These are phyloP conservation scores for Drosophila paramelanica DNA, from an alignment of 2,888 invertebrate species.

Conservation along the genomic window DNA sequence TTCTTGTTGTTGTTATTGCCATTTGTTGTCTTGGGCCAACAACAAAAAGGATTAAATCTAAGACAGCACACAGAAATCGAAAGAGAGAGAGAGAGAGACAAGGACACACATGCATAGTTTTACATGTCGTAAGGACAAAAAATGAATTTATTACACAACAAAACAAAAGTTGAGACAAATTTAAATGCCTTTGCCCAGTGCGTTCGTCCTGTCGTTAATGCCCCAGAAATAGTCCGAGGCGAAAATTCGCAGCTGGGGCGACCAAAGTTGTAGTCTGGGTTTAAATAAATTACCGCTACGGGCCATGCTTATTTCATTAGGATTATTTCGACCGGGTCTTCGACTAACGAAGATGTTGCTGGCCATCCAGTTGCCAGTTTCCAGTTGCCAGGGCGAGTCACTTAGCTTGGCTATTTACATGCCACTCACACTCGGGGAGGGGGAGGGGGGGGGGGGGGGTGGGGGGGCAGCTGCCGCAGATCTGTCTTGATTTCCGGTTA, in stretches of 20 bases:
- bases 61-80: slow-evolving; percentile 52
- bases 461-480: slow-evolving; percentile 9
- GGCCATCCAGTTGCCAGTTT: slow-evolving; percentile 7
- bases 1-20: no score
- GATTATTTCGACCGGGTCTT: slow-evolving; percentile 67
- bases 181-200: slow-evolving; percentile 64
- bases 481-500: slow-evolving; percentile 71
- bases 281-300: slow-evolving; percentile 82
- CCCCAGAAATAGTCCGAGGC: slow-evolving; percentile 22
- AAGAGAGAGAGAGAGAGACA: neutral
- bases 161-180: slow-evolving; percentile 82
- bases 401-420: slow-evolving; percentile 24
- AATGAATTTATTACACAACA: slow-evolving; percentile 82
- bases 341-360: slow-evolving; percentile 26
- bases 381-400: slow-evolving; percentile 9
- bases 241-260: slow-evolving; percentile 56
- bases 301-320: slow-evolving; percentile 81
- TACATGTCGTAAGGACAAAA: slow-evolving; percentile 76
- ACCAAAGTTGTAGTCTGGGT: slow-evolving; percentile 33
- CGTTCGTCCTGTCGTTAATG: no score
- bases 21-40: slow-evolving; percentile 45
- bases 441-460: neutral
- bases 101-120: slow-evolving; percentile 58
- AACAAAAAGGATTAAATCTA: slow-evolving; percentile 80
- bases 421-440: slow-evolving; percentile 8